Percentiles rank a stretch among this genome's conserved stretches.
These are phyloP conservation scores for Neelides sp. DNA, from an alignment of 1,140 invertebrate species.

Conservation along the genomic window DNA sequence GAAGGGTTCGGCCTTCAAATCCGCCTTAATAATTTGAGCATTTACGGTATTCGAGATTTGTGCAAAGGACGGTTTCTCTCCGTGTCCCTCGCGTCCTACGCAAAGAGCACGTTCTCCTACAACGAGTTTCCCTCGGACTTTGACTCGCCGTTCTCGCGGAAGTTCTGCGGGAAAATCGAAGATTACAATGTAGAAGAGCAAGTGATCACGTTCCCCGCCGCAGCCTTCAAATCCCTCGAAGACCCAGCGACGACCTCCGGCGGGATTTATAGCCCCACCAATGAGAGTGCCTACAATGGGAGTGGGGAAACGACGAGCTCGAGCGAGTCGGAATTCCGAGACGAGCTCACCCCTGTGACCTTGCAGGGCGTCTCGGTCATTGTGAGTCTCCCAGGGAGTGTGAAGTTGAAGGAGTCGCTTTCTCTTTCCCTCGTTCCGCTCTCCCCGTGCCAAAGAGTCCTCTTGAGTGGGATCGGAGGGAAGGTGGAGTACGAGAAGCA, in stretches of 20 bases:
- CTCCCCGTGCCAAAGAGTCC: constrained; percentile 26
- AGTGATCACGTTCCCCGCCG: constrained; percentile 18
- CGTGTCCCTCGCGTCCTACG: constrained; percentile 4
- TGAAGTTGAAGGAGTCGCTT: constrained; percentile 23
- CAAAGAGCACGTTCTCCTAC: background rate
- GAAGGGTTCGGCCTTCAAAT: constrained; percentile 22
- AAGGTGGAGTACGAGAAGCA: constrained; percentile 16
- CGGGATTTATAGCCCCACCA: background rate
- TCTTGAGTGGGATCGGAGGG: constrained; percentile 19
- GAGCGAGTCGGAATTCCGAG: background rate
- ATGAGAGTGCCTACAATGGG: background rate
- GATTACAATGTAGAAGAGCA: constrained; percentile 26
- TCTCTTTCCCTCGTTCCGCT: constrained; percentile 17
- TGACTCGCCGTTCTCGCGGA: background rate
- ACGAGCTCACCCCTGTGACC: background rate
- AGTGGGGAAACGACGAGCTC: background rate
- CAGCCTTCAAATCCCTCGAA: background rate
- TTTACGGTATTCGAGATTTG: constrained; percentile 27
- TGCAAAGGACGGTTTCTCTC: constrained; percentile 28
- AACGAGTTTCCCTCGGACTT: background rate
- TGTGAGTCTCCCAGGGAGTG: constrained; percentile 15
- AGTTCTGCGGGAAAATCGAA: constrained; percentile 29
- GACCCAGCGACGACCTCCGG: background rate
- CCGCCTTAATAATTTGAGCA: constrained; percentile 23
- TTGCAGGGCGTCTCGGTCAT: background rate